phyloP scores from a whole-genome alignment of 2,888 invertebrate genomes.

The Eupithecia abbreviata region DNA sequence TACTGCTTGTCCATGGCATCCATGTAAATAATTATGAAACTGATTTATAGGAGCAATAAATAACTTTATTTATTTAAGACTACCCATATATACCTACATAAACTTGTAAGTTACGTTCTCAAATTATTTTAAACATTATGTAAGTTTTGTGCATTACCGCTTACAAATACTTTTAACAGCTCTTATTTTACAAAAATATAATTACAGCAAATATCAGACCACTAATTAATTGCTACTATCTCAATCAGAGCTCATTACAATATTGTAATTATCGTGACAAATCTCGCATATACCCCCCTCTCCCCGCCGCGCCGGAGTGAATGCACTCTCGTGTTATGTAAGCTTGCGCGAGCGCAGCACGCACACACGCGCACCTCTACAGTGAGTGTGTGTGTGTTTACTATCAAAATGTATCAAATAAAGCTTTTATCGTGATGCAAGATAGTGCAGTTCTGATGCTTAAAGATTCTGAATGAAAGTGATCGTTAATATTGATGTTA shows the following conservation, averaged over 20 bases:
- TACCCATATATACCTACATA: too few relatives aligned
- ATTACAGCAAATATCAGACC: background rate
- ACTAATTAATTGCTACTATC: slow-evolving; percentile 1
- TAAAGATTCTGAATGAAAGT: slow-evolving; percentile 35
- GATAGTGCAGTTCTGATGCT: slow-evolving; percentile 35
- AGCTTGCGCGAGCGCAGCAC: slow-evolving; percentile 56
- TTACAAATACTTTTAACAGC: background rate
- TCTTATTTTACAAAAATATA: background rate
- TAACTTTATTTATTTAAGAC: too few relatives aligned
- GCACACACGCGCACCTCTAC: slow-evolving; percentile 45
- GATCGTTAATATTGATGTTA: slow-evolving; percentile 2
- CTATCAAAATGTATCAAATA: slow-evolving; percentile 45
- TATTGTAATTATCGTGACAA: slow-evolving; percentile 40
- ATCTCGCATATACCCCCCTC: slow-evolving; percentile 55
- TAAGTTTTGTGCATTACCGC: background rate
- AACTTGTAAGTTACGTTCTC: background rate
- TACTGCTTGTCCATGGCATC: too few relatives aligned
- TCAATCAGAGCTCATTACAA: slow-evolving; percentile 20
- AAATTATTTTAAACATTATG: background rate
- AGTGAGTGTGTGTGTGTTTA: slow-evolving; percentile 50
- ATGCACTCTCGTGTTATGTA: slow-evolving; percentile 81
- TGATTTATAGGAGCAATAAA: too few relatives aligned
- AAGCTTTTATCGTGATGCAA: slow-evolving; percentile 38
- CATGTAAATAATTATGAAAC: too few relatives aligned
- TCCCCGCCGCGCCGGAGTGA: slow-evolving; percentile 62